Evolutionary conservation across 2,888 invertebrate species (phyloP).

Genomic region (Spilarctia lutea): DNA sequence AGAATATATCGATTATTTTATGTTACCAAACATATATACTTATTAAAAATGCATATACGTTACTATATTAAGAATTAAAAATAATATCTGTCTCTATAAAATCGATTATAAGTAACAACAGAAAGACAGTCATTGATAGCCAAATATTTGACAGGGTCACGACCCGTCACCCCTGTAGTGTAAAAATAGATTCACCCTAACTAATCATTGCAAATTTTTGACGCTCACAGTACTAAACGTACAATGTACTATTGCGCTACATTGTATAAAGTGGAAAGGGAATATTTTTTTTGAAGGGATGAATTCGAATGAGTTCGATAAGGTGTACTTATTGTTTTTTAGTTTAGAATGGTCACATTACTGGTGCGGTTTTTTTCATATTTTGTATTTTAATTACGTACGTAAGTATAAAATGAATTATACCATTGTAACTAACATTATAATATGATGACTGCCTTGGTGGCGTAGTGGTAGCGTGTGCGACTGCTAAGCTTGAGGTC

Average conservation of each 20-base stretch:
- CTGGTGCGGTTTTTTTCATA: neutral
- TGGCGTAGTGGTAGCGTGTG: too few species aligned
- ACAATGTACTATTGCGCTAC: slow-evolving; percentile 54
- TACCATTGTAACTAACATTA: too few species aligned
- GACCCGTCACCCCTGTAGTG: slow-evolving; percentile 66
- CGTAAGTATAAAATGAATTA: too few species aligned
- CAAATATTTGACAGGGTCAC: slow-evolving; percentile 73
- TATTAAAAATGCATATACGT: neutral
- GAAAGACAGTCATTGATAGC: slow-evolving; percentile 58
- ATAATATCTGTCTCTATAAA: slow-evolving; percentile 14
- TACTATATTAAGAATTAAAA: neutral
- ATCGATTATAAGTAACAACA: slow-evolving; percentile 48
- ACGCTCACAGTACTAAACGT: slow-evolving; percentile 57
- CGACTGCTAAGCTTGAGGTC: too few species aligned
- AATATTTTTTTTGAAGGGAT: slow-evolving; percentile 25
- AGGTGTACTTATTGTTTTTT: slow-evolving; percentile 13
- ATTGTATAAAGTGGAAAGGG: slow-evolving; percentile 36
- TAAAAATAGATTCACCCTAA: slow-evolving; percentile 74
- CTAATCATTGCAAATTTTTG: slow-evolving; percentile 74
- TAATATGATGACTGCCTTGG: too few species aligned
- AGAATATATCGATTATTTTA: neutral
- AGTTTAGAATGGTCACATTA: neutral
- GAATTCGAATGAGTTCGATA: slow-evolving; percentile 24
- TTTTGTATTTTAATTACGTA: too few species aligned
- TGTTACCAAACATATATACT: neutral